phyloP scores from a whole-genome alignment of 2,888 invertebrate genomes.

The Harpalus rubripes region DNA sequence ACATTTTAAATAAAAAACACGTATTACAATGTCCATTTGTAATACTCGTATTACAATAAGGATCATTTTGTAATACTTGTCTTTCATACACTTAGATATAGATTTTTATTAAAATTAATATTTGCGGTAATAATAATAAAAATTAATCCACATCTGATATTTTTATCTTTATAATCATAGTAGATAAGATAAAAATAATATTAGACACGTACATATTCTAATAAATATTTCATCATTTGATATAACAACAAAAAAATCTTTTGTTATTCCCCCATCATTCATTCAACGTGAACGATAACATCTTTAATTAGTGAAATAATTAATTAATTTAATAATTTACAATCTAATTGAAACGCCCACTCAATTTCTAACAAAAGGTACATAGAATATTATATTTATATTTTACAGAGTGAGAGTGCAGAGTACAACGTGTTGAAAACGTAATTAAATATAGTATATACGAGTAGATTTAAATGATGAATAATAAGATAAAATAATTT shows the following conservation, averaged over 20 bases:
- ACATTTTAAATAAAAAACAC: too few species aligned
- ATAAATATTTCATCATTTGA: background rate
- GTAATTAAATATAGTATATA: slow-evolving; percentile 2
- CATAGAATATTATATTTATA: background rate
- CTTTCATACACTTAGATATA: too few species aligned
- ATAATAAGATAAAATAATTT: background rate
- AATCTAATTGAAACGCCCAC: slow-evolving; percentile 13
- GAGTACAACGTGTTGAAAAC: background rate
- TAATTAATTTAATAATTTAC: background rate
- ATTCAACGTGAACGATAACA: background rate
- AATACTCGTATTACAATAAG: too few species aligned
- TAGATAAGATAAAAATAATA: background rate
- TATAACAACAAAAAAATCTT: background rate
- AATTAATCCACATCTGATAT: background rate
- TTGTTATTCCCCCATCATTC: slow-evolving; percentile 4
- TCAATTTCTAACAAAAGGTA: background rate
- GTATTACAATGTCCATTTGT: too few species aligned
- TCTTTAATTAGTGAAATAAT: slow-evolving; percentile 25
- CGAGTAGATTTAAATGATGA: background rate
- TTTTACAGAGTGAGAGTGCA: background rate
- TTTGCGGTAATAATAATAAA: background rate
- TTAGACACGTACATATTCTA: background rate
- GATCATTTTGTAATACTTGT: too few species aligned
- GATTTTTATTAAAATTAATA: background rate
- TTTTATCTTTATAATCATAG: background rate